Percentiles rank a stretch among this genome's conserved stretches.
Conservation (phyloP, 2,888 invertebrate genomes). For the Margaritifera margaritifera region DNA sequence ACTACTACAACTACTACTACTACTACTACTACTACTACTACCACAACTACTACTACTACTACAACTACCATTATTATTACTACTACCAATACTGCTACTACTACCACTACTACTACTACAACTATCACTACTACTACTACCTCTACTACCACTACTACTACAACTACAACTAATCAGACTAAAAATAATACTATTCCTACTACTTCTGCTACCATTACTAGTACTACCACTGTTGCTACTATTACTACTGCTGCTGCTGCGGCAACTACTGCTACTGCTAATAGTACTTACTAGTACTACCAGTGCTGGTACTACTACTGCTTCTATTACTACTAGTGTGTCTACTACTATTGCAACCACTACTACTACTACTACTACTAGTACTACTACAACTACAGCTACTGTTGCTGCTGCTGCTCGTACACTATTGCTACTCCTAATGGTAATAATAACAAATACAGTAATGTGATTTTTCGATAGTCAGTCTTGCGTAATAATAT, state of each 20-base stretch:
- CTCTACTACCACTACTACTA: constrained; percentile 11
- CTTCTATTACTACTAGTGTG: too few relatives aligned
- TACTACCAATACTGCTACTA: constrained; percentile 18
- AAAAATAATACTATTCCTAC: background rate
- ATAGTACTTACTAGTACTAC: too few relatives aligned
- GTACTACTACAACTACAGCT: too few relatives aligned
- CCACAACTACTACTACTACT: constrained; percentile 12
- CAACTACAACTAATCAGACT: constrained; percentile 5
- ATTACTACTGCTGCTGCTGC: constrained; percentile 16
- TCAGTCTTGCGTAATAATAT: too few relatives aligned
- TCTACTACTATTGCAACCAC: too few relatives aligned
- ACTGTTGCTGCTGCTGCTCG: too few relatives aligned
- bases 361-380: too few relatives aligned
- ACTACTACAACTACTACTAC: too few relatives aligned
- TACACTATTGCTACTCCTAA: too few relatives aligned
- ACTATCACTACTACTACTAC: constrained; percentile 10
- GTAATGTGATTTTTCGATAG: too few relatives aligned
- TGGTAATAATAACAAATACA: too few relatives aligned
- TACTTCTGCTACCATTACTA: background rate
- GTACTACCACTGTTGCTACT: constrained; percentile 11
- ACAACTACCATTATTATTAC: constrained; percentile 15
- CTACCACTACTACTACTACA: constrained; percentile 11
- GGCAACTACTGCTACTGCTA: constrained; percentile 4
- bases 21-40: constrained; percentile 13
- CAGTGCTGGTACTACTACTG: too few relatives aligned